Evolutionary conservation across 2,797 vertebrate species (phyloP).

Genomic region (Chrosomus eos): DNA sequence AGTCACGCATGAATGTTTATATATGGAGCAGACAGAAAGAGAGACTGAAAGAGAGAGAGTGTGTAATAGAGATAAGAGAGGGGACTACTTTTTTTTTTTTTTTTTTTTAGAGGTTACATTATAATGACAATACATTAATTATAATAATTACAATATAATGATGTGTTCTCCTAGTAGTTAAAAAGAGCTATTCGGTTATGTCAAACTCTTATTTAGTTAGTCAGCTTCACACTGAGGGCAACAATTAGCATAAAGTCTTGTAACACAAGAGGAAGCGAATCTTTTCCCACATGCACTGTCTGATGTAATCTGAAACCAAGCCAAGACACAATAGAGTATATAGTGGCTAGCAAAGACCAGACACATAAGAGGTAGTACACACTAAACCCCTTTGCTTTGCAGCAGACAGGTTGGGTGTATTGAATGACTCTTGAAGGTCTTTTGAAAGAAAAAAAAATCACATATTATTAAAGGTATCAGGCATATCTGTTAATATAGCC

Average conservation of each 20-base stretch:
- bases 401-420: not conserved
- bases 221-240: not conserved
- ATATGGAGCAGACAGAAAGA: not conserved
- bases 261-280: not conserved
- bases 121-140: too few relatives aligned
- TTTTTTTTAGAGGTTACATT: not conserved
- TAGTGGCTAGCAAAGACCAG: not conserved
- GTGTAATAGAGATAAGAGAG: conserved; percentile 13
- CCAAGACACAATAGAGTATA: not conserved
- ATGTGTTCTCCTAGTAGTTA: not conserved
- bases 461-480: not conserved
- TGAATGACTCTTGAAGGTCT: not conserved
- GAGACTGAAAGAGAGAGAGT: conserved; percentile 2
- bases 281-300: not conserved
- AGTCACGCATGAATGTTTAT: not conserved
- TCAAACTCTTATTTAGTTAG: not conserved
- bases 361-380: not conserved
- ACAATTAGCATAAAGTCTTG: not conserved
- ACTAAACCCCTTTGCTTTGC: not conserved
- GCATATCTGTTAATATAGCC: not conserved
- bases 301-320: conserved; percentile 22
- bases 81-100: not conserved
- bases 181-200: not conserved
- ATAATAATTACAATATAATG: too few relatives aligned
- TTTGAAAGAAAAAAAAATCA: not conserved